phyloP scores from a whole-genome alignment of 2,797 vertebrate species.

The Danio tinwini region DNA sequence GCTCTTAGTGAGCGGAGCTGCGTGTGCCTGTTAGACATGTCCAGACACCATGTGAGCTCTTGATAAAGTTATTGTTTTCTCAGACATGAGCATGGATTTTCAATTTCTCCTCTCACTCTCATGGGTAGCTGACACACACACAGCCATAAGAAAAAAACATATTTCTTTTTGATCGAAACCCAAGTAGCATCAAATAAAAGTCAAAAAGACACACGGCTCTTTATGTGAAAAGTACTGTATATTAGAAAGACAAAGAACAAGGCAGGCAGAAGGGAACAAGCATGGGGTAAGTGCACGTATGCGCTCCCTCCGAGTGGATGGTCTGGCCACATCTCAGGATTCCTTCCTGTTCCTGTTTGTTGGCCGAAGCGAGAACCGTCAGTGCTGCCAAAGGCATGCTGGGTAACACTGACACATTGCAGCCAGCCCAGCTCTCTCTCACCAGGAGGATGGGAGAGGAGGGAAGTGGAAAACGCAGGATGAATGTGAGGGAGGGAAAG shows the following conservation, averaged over 20 bases:
- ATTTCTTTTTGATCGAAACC: conserved; percentile 45
- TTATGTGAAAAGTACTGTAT: conserved; percentile 24
- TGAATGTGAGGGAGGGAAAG: conserved; percentile 30
- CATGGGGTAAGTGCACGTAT: conserved; percentile 47
- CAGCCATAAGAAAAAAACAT: conserved; percentile 41
- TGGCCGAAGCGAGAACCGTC: conserved; percentile 32
- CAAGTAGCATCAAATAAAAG: conserved; percentile 40
- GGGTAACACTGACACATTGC: conserved; percentile 46
- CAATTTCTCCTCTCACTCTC: conserved; percentile 62
- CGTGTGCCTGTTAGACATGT: conserved; percentile 59
- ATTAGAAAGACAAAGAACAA: conserved; percentile 49
- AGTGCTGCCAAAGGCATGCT: conserved; percentile 45
- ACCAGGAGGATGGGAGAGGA: conserved; percentile 14
- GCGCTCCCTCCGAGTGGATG: conserved; percentile 46
- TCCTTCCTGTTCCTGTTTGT: conserved; percentile 56
- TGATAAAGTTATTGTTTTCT: conserved; percentile 72
- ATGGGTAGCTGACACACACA: conserved; percentile 37
- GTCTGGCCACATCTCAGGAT: conserved; percentile 48
- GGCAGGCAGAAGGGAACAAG: conserved; percentile 28
- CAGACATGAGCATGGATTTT: conserved; percentile 66
- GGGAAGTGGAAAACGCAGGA: conserved; percentile 21
- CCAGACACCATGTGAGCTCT: conserved; percentile 64
- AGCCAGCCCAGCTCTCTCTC: conserved; percentile 3
- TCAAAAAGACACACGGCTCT: conserved; percentile 11
- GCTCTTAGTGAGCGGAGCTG: conserved; percentile 59